Evolutionary conservation across 2,888 invertebrate species (phyloP).

Genomic region (Trissonchulus latispiculum): DNA sequence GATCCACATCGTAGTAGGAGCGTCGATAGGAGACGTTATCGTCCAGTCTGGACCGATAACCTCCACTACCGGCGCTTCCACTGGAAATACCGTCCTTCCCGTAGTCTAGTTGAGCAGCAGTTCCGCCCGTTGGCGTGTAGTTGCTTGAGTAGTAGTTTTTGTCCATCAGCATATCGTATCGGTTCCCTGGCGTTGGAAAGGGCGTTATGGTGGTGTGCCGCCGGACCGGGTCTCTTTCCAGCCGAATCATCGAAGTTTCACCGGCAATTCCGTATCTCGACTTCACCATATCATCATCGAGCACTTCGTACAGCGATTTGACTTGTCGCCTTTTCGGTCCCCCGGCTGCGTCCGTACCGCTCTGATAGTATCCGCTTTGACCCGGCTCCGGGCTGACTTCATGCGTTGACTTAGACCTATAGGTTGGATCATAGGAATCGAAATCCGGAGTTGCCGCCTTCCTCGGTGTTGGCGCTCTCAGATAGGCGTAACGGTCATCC

Average conservation of each 20-base stretch:
- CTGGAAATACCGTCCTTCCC: background rate
- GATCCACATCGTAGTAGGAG: constrained; percentile 22
- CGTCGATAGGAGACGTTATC: constrained; percentile 24
- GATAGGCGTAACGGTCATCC: too few relatives aligned
- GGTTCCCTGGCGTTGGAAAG: background rate
- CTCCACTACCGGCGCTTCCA: constrained; percentile 5
- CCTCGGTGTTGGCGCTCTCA: background rate
- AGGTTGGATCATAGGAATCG: background rate
- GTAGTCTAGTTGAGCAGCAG: background rate
- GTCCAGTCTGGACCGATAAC: constrained; percentile 23
- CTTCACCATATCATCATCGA: background rate
- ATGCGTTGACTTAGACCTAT: background rate
- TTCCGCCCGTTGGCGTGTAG: background rate
- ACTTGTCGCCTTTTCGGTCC: background rate
- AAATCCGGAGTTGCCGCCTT: background rate
- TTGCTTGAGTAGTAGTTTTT: background rate
- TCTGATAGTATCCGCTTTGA: background rate
- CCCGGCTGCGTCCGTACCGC: background rate
- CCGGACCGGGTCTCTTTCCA: background rate
- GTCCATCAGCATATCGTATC: background rate
- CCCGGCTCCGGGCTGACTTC: background rate
- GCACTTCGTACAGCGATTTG: constrained; percentile 17
- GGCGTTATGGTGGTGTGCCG: background rate
- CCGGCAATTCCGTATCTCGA: background rate
- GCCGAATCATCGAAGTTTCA: background rate